These are phyloP conservation scores for Bathynomus jamesi DNA, from an alignment of 1,140 invertebrate species.

Conservation along the genomic window DNA sequence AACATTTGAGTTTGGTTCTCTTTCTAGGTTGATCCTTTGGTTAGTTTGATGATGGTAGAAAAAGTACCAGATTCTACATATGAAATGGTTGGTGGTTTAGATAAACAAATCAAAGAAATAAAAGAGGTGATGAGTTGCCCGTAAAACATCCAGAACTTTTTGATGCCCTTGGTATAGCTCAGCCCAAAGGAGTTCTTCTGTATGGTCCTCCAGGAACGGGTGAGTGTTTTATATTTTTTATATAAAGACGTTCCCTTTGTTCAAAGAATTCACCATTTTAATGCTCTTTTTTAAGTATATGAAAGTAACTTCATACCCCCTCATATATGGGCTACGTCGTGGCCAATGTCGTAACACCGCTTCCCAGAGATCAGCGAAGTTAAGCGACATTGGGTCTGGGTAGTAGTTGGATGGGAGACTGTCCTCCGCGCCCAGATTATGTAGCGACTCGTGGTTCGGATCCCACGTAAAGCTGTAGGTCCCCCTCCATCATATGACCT, in stretches of 20 bases:
- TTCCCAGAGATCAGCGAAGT: too few species aligned
- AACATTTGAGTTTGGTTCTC: not conserved
- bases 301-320: too few species aligned
- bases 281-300: too few species aligned
- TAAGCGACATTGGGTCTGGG: too few species aligned
- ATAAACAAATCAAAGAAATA: constrained; percentile 99
- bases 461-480: too few species aligned
- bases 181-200: constrained; percentile 95
- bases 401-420: too few species aligned
- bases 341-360: too few species aligned
- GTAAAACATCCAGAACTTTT: constrained; percentile 99
- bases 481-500: too few species aligned
- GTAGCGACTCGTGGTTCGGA: too few species aligned
- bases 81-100: constrained; percentile 99
- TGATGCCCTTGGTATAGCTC: constrained; percentile 97
- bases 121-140: constrained; percentile 98
- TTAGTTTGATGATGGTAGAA: constrained; percentile 99
- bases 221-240: constrained; percentile 20
- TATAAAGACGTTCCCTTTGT: not conserved
- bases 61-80: constrained; percentile 99
- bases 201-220: constrained; percentile 96
- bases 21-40: constrained; percentile 85
- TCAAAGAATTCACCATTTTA: not conserved
- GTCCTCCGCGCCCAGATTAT: too few species aligned
- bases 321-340: too few species aligned